Base-by-base conservation (phyloP, 2,888 invertebrate species). In the Brachylomia viminalis region DNA sequence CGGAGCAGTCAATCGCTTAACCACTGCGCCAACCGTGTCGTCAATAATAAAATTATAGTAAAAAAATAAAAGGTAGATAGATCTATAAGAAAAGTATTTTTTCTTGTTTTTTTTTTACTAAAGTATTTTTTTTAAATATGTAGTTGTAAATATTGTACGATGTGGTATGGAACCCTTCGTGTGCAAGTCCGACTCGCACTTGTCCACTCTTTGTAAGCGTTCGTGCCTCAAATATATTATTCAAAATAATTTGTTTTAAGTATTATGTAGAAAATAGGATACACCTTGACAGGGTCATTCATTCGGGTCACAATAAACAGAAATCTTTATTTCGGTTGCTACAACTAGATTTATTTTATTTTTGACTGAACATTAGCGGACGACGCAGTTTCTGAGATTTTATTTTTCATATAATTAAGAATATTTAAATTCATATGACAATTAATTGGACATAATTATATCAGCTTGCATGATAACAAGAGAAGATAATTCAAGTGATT, bases 291-390 rank as follows among this genome's bases (percentile, higher is more conserved):
- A 77, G 61, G 72, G 77, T 69, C 65, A 72, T 73, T 58, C 27
- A 56, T 62, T 76, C n/a, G 4, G 65, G 62, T 80, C 65, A 62
- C 23, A 58, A 47, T 72, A 61, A 27, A 77, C 30, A 66, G 67
- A 79, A 59, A 78, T 72, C 77, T 85, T 78, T 81, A 83, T 87
- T 70, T 58, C 38, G 15, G 11, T 1, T n/a, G 17, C 27, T 45
- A 54, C 66, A 58, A 74, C 27, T 7, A 23, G 68, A 70, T 72
- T 65, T 47, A n/a, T 45, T 59, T 33, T 27, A 23, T 17, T 56
- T 42, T 59, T 23, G 27, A 38, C 17, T 10, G 2, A 30, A 49
- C 1, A 45, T 56, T 72, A n/a, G 27, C 6, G 7, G 10, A 13
- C 0, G 20, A n/a, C 23, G 5, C 23, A 17, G n/a, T 23, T 74